Evolutionary conservation across 2,888 invertebrate genomes (phyloP), one percentile per base, ranked within the genome.

Genomic region (Ryuthela nishihirai): DNA sequence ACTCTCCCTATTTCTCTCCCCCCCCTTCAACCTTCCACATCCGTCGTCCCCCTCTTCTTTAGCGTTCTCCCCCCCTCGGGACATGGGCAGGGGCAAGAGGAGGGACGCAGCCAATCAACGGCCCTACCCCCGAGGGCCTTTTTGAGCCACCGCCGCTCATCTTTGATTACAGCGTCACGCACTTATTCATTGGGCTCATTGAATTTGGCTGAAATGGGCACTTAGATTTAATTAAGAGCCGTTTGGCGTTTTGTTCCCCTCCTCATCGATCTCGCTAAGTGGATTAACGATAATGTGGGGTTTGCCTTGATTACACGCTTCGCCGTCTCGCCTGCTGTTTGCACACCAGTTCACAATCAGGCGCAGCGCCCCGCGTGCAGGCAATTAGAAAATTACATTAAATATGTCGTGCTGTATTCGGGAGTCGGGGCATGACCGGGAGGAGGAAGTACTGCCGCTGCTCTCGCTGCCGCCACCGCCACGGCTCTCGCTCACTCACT

Each of bases 341-440:
- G 61, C 50, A 46, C 55, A 43, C 47, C 39, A 36, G 46, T 50
- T 50, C 55, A 52, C 61, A 61, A 61, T 61, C 61, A 61, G 49
- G 47, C 50, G 15, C 39, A 12, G 12, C 39, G 39, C 23, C 24
- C 46, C 45, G 34, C 54, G 55, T 47, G 45, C 55, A 48, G 50
- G 61, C 64, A 64, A 64, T 64, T 64, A 64, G 64, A 64, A 64
- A 64, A 64, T 64, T 64, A 61, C 64, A 64, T 64, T 64, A 64
- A 64, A 56, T 64, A 64, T 64, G 64, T 61, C 61, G 60, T 60
- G 60, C 54, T 54, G 47, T 38, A 46, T 45, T 44, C 36, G 26
- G 41, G 12, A n/a, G 23, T 10, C 15, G 48, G 48, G 49, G 49
- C 40, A 41, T 40, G 46, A 54, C 48, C 48, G 46, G 46, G 38